Evolutionary conservation across 2,113 vertebrate species (phyloP), one percentile per base, ranked within the genome.

Genomic region (Prunella himalayana): DNA sequence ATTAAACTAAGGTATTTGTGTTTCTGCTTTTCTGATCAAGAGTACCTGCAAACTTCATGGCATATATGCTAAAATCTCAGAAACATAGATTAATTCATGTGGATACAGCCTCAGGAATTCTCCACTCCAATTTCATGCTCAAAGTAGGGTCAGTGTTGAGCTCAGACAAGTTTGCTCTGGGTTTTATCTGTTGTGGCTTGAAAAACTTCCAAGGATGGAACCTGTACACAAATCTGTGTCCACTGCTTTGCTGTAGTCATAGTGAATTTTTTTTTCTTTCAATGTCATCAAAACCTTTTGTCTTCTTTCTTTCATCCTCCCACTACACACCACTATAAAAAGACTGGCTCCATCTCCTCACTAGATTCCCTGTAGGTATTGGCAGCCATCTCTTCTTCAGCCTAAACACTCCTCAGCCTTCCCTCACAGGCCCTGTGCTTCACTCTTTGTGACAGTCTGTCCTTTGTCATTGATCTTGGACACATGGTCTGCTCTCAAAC

Each of bases 361-460:
- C 17, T 15, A 22, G 6, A 15, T 84, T 13, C 11, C 41, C 17
- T 64, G n/a, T 18, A 69, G 35, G 3, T 82, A 37, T 9, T 49
- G 35, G 10, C 18, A 69, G 23, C 5, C 17, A 21, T 37, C 21
- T 54, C 39, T 73, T 23, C 42, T 75, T 84, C 82, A 79, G 27
- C 23, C 21, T 79, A 11, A 82, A 56, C 5, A 51, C 33, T 10
- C 33, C n/a, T 56, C 85, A 77, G 7, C n/a, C 15, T 88, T 42
- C 30, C 30, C 11, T 76, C 25, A 15, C 9, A 44, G 31, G 12
- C 25, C 19, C 13, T 0, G 0, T 72, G 35, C 16, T 68, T 91
- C 16, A 37, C 22, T 37, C 42, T 83, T 16, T 35, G 23, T 73
- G 24, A 65, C 20, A 61, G 4, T 6, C 8, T 7, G 54, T 45